Evolutionary conservation across 2,888 invertebrate species (phyloP), one percentile per base, ranked within the genome.

Genomic region (Ypsolopha sequella): DNA sequence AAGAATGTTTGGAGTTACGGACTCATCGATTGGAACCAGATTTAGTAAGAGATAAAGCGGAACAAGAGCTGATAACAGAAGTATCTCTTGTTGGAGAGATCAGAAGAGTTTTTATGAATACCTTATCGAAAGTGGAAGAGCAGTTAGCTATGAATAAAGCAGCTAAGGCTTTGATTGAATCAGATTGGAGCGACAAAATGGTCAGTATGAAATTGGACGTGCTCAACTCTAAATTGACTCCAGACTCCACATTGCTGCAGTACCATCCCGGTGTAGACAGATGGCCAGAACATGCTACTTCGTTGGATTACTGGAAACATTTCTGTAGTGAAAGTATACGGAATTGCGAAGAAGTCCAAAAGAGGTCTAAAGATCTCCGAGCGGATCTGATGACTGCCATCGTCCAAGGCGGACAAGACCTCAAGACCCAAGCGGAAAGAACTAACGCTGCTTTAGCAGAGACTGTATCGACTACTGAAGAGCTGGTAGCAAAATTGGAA

Each of bases 131-230:
- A 67, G 90, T 93, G 1, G 91, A 93, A 56, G 74, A 81, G 35
- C 93, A 94, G 70, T 87, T 93, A 68, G 66, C 86, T n/a, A 90
- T 91, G 61, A 92, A 95, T 64, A 92, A 91, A 65, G 91, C 93
- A 6, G 92, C 93, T 0, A 96, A 96, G 68, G 86, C 91, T 43
- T 88, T 91, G 24, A 79, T 96, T 53, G 97, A 97, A 76, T 90
- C 89, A 59, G 96, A 97, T 70, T 97, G 96, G 95, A 93, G 95
- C 59, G 95, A 97, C 69, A 97, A 97, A 77, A 90, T 89, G 64
- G 89, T 92, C 45, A 86, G 93, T 0, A 89, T 93, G 60, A 90
- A 91, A 58, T 84, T 93, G 10, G 96, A 96, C 59, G 86, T 90
- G 0, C 68, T 79, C 1, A 93, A 92, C 67, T 81, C 90, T 7